phyloP scores from a whole-genome alignment of 2,113 vertebrate species.

The Microcebus griseorufus region DNA sequence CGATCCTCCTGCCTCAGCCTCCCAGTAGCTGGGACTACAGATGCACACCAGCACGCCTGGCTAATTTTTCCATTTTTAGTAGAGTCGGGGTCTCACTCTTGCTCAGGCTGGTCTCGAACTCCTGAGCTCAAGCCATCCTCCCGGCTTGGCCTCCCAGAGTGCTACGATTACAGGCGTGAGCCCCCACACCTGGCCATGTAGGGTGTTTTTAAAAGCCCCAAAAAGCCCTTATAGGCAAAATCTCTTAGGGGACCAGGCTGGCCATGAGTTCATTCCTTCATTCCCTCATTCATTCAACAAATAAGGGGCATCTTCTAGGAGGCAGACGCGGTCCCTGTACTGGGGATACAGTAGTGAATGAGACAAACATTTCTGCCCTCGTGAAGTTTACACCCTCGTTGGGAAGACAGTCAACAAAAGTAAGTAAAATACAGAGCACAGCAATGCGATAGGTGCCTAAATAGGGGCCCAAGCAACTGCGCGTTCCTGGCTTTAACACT shows the following conservation, averaged over 20 bases:
- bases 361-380: not conserved
- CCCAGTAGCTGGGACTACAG: too few relatives aligned
- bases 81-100: too few relatives aligned
- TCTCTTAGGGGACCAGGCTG: not conserved
- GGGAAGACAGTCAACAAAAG: not conserved
- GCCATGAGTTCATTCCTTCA: not conserved
- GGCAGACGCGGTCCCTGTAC: not conserved
- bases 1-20: too few relatives aligned
- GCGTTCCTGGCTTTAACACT: not conserved
- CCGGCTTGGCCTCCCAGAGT: too few relatives aligned
- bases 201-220: not conserved
- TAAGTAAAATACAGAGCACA: not conserved
- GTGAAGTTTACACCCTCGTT: not conserved
- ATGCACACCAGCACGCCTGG: fast-evolving
- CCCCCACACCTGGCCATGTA: too few relatives aligned
- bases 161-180: too few relatives aligned
- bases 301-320: not conserved
- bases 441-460: not conserved
- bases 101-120: too few relatives aligned
- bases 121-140: too few relatives aligned
- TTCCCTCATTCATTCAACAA: not conserved
- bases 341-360: not conserved
- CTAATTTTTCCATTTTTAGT: too few relatives aligned
- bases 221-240: not conserved
- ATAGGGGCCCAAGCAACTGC: not conserved